These are phyloP conservation scores for Petromus typicus DNA, from an alignment of 2,113 vertebrate species.

Conservation along the genomic window DNA sequence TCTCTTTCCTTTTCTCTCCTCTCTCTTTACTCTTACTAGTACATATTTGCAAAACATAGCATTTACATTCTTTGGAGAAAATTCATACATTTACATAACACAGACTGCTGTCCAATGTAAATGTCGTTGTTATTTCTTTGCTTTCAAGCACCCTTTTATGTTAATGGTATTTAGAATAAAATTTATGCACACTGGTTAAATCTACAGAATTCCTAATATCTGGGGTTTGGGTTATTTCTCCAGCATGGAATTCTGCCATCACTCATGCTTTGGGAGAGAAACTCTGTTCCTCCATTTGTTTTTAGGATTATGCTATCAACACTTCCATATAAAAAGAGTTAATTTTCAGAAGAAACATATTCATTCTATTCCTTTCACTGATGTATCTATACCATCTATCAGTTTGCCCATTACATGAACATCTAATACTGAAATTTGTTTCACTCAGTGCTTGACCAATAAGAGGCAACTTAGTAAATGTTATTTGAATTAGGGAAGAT, in stretches of 20 bases:
- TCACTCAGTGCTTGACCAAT: not conserved
- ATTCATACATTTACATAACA: not conserved
- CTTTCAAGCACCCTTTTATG: not conserved
- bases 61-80: not conserved
- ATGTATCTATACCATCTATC: not conserved
- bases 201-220: not conserved
- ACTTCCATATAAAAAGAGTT: not conserved
- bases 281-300: not conserved
- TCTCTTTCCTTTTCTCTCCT: not conserved
- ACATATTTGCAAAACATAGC: not conserved
- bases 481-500: not conserved
- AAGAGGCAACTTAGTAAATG: not conserved
- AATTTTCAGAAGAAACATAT: not conserved
- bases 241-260: not conserved
- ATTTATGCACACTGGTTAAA: not conserved
- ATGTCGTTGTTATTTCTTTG: not conserved
- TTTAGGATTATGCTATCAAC: not conserved
- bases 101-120: not conserved
- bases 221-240: not conserved
- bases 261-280: no score
- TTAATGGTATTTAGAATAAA: not conserved
- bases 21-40: not conserved
- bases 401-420: not conserved
- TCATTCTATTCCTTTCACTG: not conserved
- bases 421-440: not conserved